Conservation (phyloP, 2,113 vertebrate genomes). For the Oreochromis spilurus region DNA sequence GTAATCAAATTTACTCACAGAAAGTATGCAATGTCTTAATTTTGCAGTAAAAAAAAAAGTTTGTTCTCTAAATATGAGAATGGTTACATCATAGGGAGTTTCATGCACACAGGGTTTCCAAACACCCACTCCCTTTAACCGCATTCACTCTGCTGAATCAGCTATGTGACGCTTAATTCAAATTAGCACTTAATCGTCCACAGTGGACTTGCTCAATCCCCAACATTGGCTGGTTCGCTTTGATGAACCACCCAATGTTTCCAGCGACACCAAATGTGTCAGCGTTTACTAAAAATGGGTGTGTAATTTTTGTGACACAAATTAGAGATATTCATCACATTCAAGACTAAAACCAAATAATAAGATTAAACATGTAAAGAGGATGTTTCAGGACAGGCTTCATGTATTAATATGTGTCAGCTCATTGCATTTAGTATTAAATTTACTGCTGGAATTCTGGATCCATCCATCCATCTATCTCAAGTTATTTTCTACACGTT, state of each 20-base stretch:
- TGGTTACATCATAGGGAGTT: conserved; percentile 27
- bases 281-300: background rate
- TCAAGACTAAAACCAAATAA: background rate
- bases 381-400: background rate
- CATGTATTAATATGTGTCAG: background rate
- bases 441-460: background rate
- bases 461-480: background rate
- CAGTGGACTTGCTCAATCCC: background rate
- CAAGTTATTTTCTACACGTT: background rate
- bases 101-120: background rate
- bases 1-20: background rate
- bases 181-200: background rate
- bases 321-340: background rate
- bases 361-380: background rate
- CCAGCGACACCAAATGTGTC: background rate
- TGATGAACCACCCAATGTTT: background rate
- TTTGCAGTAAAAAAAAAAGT: background rate
- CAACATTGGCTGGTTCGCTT: background rate
- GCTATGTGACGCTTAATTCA: background rate
- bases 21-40: conserved; percentile 21
- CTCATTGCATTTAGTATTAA: background rate
- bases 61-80: background rate
- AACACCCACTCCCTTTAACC: conserved; percentile 25
- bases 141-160: background rate
- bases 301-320: background rate